Base-by-base conservation (phyloP, 1,140 invertebrate genomes). In the Bathynomus jamesi region DNA sequence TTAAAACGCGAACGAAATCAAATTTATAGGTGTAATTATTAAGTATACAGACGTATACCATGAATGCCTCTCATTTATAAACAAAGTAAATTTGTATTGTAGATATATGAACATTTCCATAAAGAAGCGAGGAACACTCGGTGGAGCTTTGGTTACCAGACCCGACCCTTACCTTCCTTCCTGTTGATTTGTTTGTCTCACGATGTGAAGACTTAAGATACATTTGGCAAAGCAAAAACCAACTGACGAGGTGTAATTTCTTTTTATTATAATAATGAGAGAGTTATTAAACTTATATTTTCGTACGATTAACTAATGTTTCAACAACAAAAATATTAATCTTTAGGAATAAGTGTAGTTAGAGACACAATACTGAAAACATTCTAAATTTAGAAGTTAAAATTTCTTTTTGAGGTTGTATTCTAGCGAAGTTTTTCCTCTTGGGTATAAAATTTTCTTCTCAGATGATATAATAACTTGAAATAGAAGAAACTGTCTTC, bases 181-280 rank as follows among this genome's bases (percentile, higher is more conserved):
- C 75, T 0, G 72, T 73, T 4, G 69, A 73, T 68, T 72, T 76
- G 40, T 73, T 76, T 29, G 40, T 65, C 25, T 46, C 66, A 53
- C 72, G 75, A 27, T 76, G 75, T 61, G 69, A 73, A 24, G 75
- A 76, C 69, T 71, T 76, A 30, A 71, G 74, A 46, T 76, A 71
- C 69, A 74, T 76, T 28, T 69, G 75, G 10, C 69, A 71, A 28
- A 76, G 75, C 60, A 73, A 73, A 27, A 67, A 60, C 24, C 75
- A 76, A 53, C 69, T 76, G 28, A 69, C 75, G 5, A 73, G 75
- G 75, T 76, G 29, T 8, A n/a, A n/a, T n/a, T n/a, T n/a, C n/a
- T n/a, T n/a, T n/a, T n/a, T n/a, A n/a, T n/a, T n/a, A n/a, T n/a
- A n/a, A n/a, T n/a, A n/a, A n/a, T n/a, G n/a, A n/a, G n/a, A n/a